Conservation (phyloP, 2,113 vertebrate genomes). For the Erpornis zantholeuca region DNA sequence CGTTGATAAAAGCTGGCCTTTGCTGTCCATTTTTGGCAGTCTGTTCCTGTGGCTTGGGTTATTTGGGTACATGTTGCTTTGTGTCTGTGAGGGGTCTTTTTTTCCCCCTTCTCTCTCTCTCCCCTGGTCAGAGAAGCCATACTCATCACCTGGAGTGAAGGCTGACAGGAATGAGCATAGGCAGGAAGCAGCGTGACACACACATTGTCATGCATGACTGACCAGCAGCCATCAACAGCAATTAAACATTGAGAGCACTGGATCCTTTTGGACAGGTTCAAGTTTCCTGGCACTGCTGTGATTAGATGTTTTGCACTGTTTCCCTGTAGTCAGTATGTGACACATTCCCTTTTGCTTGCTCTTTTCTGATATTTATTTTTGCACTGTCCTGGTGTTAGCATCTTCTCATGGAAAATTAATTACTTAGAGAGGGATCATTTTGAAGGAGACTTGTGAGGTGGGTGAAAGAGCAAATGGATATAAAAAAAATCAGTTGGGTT, state of each 20-base stretch:
- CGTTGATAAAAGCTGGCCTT: background rate
- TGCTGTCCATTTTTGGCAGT: background rate
- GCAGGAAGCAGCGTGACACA: constrained; percentile 76
- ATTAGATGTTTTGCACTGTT: constrained; percentile 79
- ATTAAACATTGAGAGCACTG: constrained; percentile 75
- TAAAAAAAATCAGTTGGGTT: background rate
- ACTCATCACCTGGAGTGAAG: constrained; percentile 83
- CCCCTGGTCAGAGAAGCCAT: constrained; percentile 43
- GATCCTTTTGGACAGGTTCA: constrained; percentile 86
- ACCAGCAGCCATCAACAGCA: constrained; percentile 82
- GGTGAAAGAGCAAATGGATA: background rate
- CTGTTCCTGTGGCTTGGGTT: background rate
- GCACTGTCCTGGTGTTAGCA: constrained; percentile 2
- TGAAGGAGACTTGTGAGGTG: background rate
- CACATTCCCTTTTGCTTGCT: constrained; percentile 74
- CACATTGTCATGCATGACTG: constrained; percentile 79
- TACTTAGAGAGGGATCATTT: background rate
- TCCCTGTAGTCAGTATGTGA: constrained; percentile 79
- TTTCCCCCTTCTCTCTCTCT: background rate
- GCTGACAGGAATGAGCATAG: constrained; percentile 80
- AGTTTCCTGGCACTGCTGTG: constrained; percentile 81
- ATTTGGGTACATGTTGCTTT: constrained; percentile 27
- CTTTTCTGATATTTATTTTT: constrained; percentile 71
- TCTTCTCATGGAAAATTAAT: constrained; percentile 10
- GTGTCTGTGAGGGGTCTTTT: constrained; percentile 29